Evolutionary conservation across 2,113 vertebrate species (phyloP).

Genomic region (Cercopithecus mona): DNA sequence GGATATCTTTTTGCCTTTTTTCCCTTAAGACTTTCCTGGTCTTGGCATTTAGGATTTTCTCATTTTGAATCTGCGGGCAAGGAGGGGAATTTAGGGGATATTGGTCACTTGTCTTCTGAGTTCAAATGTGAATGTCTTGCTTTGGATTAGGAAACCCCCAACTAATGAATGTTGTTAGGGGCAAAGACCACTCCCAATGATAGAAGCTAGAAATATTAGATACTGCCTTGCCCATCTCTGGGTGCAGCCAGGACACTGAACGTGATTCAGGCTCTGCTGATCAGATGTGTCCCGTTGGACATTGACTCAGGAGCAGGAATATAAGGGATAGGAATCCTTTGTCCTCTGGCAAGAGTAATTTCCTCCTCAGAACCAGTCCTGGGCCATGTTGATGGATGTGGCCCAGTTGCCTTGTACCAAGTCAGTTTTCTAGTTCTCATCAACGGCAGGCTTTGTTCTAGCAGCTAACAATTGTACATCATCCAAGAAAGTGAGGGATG

Average conservation of each 20-base stretch:
- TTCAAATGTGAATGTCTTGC: not conserved
- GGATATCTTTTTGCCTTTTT: not conserved
- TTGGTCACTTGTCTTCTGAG: not conserved
- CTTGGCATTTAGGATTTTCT: not conserved
- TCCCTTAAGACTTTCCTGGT: not conserved
- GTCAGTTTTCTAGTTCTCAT: not conserved
- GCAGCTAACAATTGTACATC: not conserved
- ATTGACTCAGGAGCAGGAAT: too few relatives aligned
- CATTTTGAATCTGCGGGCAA: not conserved
- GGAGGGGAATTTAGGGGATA: not conserved
- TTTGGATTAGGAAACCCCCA: not conserved
- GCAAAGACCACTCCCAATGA: not conserved
- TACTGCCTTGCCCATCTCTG: too few relatives aligned
- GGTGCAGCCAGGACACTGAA: rapidly evolving
- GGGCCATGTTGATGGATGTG: not conserved
- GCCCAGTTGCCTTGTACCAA: not conserved
- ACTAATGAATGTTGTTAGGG: not conserved
- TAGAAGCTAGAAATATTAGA: not conserved
- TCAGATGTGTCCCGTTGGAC: not conserved
- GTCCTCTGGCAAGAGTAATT: not conserved
- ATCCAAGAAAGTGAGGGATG: not conserved
- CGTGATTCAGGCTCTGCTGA: not conserved
- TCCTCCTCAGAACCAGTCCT: not conserved
- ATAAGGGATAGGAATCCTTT: not conserved
- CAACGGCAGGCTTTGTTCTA: not conserved